Evolutionary conservation across 2,888 invertebrate genomes (phyloP).

Genomic region (Tricholauxania praeusta): DNA sequence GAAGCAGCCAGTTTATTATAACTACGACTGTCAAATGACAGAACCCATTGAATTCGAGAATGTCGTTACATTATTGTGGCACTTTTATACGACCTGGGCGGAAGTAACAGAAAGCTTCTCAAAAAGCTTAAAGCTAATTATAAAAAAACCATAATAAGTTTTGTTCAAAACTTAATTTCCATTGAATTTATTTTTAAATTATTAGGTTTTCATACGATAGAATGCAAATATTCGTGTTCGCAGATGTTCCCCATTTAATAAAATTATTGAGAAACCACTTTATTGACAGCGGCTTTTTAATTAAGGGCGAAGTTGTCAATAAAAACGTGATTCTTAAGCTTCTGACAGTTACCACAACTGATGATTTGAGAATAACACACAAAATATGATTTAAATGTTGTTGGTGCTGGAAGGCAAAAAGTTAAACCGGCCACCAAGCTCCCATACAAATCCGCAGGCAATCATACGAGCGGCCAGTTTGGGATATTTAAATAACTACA

Average conservation of each 20-base stretch:
- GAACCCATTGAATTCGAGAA: background rate
- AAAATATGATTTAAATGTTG: no score
- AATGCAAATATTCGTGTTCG: conserved; percentile 24
- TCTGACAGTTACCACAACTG: background rate
- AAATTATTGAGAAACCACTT: no score
- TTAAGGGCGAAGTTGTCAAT: conserved; percentile 29
- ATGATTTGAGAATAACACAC: conserved; percentile 31
- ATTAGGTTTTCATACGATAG: conserved; percentile 30
- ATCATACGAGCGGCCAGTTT: no score
- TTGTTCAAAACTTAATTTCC: background rate
- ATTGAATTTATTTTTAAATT: background rate
- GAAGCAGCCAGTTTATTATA: no score
- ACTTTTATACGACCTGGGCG: conserved; percentile 30
- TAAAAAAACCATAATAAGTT: conserved; percentile 16
- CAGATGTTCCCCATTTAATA: no score
- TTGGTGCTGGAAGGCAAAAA: no score
- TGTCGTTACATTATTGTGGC: conserved; percentile 27
- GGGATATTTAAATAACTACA: no score
- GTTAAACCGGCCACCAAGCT: no score
- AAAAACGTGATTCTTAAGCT: conserved; percentile 34
- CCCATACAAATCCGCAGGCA: no score
- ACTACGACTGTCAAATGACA: background rate
- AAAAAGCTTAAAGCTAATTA: conserved; percentile 12
- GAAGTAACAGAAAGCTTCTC: conserved; percentile 19
- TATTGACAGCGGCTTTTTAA: conserved; percentile 33